A percentile compares a stretch with the other conserved stretches of the same genome.
Evolutionary conservation across 2,113 vertebrate species (phyloP).

Genomic region (Peromyscus leucopus): DNA sequence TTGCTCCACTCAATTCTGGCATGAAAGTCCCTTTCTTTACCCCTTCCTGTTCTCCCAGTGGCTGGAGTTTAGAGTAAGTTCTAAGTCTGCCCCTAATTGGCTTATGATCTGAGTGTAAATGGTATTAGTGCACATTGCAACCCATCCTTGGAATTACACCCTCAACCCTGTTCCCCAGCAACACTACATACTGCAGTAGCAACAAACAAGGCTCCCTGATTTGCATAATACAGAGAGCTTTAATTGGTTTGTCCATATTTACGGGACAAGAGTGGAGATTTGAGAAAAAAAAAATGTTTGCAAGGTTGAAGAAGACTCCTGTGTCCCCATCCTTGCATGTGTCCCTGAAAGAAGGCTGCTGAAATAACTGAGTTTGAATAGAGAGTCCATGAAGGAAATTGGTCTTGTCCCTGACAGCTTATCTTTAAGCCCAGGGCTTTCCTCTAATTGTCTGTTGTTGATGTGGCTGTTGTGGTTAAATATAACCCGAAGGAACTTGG

Average conservation of each 20-base stretch:
- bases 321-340: not conserved
- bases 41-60: not conserved
- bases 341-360: not conserved
- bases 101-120: constrained; percentile 16
- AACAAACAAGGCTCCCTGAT: not conserved
- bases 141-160: not conserved
- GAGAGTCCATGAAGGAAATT: not conserved
- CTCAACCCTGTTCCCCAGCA: not conserved
- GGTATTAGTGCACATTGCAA: not conserved
- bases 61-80: constrained; percentile 16
- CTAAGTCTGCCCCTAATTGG: constrained; percentile 56
- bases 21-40: not conserved
- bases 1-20: constrained; percentile 13
- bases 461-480: constrained; percentile 10
- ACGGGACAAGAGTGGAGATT: constrained; percentile 23
- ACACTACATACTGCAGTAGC: not conserved
- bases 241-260: constrained; percentile 52
- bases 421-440: constrained; percentile 66
- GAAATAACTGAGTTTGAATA: not conserved
- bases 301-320: not conserved
- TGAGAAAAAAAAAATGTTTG: not conserved
- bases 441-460: constrained; percentile 42
- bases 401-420: not conserved
- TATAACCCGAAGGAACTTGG: constrained; percentile 4
- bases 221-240: constrained; percentile 21